These are phyloP conservation scores for Maccullochella peelii DNA, from an alignment of 2,113 vertebrate species.

Conservation along the genomic window DNA sequence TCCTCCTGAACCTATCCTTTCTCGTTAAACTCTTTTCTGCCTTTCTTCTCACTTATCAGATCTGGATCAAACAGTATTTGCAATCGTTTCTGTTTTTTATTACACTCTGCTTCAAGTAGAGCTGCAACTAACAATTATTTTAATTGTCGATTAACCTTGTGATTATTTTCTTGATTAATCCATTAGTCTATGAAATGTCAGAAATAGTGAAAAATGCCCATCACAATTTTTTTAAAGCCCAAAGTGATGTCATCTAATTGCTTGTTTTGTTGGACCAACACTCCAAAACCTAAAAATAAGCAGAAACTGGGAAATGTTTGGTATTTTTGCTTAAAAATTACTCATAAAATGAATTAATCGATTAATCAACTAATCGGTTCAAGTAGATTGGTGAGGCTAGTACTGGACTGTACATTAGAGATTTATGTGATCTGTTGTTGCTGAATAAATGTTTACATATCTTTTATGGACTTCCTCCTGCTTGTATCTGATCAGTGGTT, in stretches of 20 bases:
- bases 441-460: neutral
- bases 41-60: slow-evolving; percentile 7
- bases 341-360: neutral
- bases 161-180: neutral
- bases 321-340: neutral
- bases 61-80: slow-evolving; percentile 37
- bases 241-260: neutral
- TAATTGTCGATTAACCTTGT: neutral
- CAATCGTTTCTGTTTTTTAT: neutral
- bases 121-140: neutral
- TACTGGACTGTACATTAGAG: neutral
- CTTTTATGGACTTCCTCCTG: neutral
- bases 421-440: neutral
- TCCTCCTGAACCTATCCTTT: too few relatives aligned
- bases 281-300: neutral
- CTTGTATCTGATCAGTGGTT: neutral
- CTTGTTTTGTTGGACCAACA: neutral
- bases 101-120: neutral
- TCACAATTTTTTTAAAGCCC: neutral
- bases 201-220: neutral
- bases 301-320: neutral
- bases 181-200: neutral
- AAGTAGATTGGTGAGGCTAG: neutral
- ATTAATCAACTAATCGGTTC: neutral
- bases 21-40: neutral